phyloP scores from a whole-genome alignment of 2,797 vertebrate species.

The Hypotaenidia okinawae region DNA sequence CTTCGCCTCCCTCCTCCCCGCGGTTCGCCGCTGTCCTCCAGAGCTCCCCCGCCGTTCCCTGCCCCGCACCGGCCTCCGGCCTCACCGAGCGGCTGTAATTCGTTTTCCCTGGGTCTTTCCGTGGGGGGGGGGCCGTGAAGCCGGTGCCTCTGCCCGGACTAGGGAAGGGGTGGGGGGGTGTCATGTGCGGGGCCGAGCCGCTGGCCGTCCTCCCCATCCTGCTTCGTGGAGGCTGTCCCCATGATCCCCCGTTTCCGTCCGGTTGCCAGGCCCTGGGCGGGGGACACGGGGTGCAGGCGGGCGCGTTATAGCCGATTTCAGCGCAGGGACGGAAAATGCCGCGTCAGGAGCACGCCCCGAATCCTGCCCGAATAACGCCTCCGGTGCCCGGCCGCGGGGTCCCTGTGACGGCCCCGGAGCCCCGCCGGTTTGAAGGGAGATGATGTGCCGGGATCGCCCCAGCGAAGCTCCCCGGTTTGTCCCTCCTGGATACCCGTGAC shows the following conservation, averaged over 20 bases:
- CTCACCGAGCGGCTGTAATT: not conserved
- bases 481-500: not conserved
- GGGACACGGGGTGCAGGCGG: not conserved
- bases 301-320: not conserved
- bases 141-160: not conserved
- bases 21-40: not conserved
- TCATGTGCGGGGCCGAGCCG: not conserved
- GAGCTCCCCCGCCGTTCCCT: not conserved
- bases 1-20: not conserved
- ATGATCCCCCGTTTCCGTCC: not conserved
- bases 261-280: not conserved
- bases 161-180: too few relatives aligned
- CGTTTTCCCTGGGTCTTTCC: not conserved
- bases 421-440: not conserved
- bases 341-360: not conserved
- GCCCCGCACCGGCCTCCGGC: not conserved
- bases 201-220: not conserved
- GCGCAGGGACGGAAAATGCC: not conserved
- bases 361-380: not conserved
- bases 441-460: not conserved
- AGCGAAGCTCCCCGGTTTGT: not conserved
- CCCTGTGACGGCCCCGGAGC: not conserved
- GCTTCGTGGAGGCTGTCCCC: not conserved
- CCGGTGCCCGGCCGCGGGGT: not conserved
- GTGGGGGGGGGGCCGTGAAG: too few relatives aligned